A percentile compares a stretch with the other conserved stretches of the same genome.
These are phyloP conservation scores for Paralinhomoeus sp. DNA, from an alignment of 2,888 invertebrate genomes.

Conservation along the genomic window DNA sequence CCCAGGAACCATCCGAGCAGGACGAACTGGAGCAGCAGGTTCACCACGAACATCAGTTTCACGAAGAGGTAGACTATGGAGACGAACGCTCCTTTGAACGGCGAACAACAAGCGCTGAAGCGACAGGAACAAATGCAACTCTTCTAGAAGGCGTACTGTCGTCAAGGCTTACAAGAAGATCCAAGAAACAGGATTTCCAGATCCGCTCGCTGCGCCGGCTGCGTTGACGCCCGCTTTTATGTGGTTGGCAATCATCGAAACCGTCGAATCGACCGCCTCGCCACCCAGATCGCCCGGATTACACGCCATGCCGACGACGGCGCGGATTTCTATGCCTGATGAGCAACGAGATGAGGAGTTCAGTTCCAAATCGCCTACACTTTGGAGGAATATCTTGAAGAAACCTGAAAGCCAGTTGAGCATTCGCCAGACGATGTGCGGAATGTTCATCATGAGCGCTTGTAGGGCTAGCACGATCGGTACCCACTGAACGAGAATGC, in stretches of 20 bases:
- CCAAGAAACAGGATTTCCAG: no score
- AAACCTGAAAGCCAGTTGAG: slow-evolving; percentile 23
- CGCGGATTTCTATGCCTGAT: slow-evolving; percentile 4
- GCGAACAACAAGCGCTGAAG: no score
- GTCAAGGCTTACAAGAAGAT: no score
- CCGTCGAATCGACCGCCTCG: no score
- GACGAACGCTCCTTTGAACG: slow-evolving; percentile 6
- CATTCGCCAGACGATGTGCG: slow-evolving; percentile 20
- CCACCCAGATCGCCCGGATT: background rate
- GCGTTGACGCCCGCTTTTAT: background rate
- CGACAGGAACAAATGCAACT: no score
- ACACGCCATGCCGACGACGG: slow-evolving; percentile 4
- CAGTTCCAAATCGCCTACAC: no score
- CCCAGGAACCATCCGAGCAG: slow-evolving; percentile 19
- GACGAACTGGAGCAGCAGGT: slow-evolving; percentile 15
- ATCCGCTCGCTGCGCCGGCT: no score
- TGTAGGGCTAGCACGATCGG: slow-evolving; percentile 21
- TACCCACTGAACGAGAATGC: slow-evolving; percentile 16
- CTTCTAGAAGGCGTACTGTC: no score
- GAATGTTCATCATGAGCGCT: slow-evolving; percentile 20
- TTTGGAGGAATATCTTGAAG: no score
- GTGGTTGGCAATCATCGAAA: slow-evolving; percentile 1
- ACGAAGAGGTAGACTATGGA: slow-evolving; percentile 16
- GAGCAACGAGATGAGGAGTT: no score
- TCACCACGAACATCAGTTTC: slow-evolving; percentile 20